A percentile compares a stretch with the other conserved stretches of the same genome.
Conservation (phyloP, 2,888 invertebrate species). For the Pherbina coryleti region DNA sequence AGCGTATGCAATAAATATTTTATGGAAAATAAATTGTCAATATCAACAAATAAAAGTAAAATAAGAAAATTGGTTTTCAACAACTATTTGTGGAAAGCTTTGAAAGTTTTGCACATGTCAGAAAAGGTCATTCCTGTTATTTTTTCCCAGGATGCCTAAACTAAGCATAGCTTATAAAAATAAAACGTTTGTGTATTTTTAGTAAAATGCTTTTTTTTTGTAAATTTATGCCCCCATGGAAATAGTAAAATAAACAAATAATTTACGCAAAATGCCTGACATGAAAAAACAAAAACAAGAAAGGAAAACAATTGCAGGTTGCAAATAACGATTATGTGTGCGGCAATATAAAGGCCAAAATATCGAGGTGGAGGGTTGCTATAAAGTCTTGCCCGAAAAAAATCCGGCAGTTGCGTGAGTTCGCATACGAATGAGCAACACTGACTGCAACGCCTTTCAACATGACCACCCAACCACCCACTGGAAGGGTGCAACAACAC, state of each 20-base stretch:
- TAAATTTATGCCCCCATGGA: background rate
- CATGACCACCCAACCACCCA: background rate
- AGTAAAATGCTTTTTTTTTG: too few species aligned
- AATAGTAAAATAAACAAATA: background rate
- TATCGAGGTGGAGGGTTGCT: background rate
- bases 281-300: background rate
- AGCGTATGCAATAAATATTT: background rate
- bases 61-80: background rate
- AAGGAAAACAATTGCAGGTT: constrained; percentile 2
- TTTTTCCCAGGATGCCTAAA: background rate
- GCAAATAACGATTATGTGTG: constrained; percentile 3
- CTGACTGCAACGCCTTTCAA: background rate
- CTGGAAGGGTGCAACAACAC: background rate
- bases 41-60: background rate
- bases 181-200: background rate
- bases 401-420: constrained; percentile 44
- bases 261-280: background rate
- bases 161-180: background rate
- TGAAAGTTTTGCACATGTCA: background rate
- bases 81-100: background rate
- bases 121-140: background rate
- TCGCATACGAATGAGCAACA: constrained; percentile 48
- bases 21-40: too few species aligned
- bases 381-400: background rate
- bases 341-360: background rate